Evolutionary conservation across 1,140 invertebrate genomes (phyloP), one percentile per base, ranked within the genome.

Genomic region (Pachypeltis micranthus): DNA sequence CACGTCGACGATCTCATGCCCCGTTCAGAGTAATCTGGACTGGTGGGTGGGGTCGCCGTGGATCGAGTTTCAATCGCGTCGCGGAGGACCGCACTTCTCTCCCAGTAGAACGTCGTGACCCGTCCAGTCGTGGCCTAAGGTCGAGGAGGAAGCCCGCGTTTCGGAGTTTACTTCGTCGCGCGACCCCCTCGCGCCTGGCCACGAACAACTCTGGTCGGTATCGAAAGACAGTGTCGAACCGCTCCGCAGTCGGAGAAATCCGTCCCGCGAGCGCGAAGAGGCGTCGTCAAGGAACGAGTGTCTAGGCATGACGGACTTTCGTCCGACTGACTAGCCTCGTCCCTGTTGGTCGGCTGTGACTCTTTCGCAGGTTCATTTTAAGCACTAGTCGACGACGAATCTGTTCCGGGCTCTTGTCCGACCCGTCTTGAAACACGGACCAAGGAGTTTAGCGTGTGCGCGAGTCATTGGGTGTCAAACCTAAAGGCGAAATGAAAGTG

Each of bases 81-180:
- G 63, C 61, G 61, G 44, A 16, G 26, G 58, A 26, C 66, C 44
- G 60, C 59, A 59, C 55, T 61, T 58, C 56, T 66, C 57, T 44
- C 51, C 51, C 31, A 57, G 55, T 55, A 63, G 63, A 31, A 77
- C 77, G 74, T 76, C 73, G 76, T 74, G 73, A 76, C 73, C 73
- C 73, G 74, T 75, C 73, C 68, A 72, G 71, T 69, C 70, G 69
- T 71, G 44, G 72, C 23, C 55, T 57, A 57, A 25, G 55, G 26
- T 21, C 10, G 70, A 71, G 70, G 70, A 71, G 70, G 71, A 67
- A 61, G 57, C 67, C 69, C 63, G 63, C 64, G 68, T 67, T 19
- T 31, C 16, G 70, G 70, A 65, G 68, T 69, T 70, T 70, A 67
- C 65, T 59, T 67, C 59, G 62, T 56, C 34, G 64, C 63, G 62